Evolutionary conservation across 2,797 vertebrate species (phyloP).

Genomic region (Helarctos malayanus): DNA sequence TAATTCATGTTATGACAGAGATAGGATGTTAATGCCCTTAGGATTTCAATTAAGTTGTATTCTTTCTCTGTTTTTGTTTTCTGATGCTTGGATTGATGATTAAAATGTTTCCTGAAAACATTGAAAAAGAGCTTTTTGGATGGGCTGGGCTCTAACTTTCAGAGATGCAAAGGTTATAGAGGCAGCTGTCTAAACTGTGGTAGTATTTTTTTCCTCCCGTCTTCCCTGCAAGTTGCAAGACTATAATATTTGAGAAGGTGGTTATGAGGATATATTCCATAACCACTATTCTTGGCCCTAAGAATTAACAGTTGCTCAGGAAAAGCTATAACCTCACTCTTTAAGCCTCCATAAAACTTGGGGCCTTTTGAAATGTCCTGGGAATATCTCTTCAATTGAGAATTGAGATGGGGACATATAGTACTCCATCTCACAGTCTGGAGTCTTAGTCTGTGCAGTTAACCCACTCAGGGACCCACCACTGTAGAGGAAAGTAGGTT

Average conservation of each 20-base stretch:
- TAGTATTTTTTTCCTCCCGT: neutral
- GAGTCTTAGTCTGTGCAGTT: constrained; percentile 49
- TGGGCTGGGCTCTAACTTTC: neutral
- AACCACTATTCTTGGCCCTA: neutral
- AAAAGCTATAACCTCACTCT: constrained; percentile 15
- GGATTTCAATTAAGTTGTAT: constrained; percentile 15
- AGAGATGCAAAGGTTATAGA: neutral
- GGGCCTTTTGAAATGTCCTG: neutral
- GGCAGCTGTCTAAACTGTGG: neutral
- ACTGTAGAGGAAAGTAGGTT: constrained; percentile 51
- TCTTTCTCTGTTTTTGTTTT: constrained; percentile 39
- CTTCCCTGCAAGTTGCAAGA: neutral
- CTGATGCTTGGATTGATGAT: constrained; percentile 28
- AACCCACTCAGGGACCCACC: constrained; percentile 7
- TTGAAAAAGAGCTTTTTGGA: constrained; percentile 11
- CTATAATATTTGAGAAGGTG: constrained; percentile 24
- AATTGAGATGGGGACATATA: constrained; percentile 37
- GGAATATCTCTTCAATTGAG: constrained; percentile 41
- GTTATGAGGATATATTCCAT: constrained; percentile 3
- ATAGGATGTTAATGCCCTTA: neutral
- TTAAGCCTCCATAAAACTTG: constrained; percentile 28
- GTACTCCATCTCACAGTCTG: constrained; percentile 46
- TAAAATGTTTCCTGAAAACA: constrained; percentile 54
- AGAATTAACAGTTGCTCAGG: constrained; percentile 41
- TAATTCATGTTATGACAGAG: neutral